Evolutionary conservation across 2,113 vertebrate species (phyloP).

Genomic region (Silurus asotus): DNA sequence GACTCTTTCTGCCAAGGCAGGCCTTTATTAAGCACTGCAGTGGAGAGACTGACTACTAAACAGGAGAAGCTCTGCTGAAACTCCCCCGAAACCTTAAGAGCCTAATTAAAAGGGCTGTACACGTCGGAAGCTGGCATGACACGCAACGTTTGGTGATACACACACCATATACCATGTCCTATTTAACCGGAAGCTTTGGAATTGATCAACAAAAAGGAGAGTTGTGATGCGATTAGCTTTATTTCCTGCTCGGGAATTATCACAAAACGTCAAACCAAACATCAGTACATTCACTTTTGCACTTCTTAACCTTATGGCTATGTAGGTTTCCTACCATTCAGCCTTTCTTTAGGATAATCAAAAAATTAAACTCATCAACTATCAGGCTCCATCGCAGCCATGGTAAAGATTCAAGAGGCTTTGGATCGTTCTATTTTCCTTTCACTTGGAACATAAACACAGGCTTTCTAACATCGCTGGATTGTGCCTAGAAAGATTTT

Average conservation of each 20-base stretch:
- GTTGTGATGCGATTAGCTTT: neutral
- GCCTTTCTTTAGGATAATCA: neutral
- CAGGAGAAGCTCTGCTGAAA: conserved; percentile 54
- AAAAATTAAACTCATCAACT: neutral
- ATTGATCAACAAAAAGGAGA: neutral
- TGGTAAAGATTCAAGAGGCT: too few relatives aligned
- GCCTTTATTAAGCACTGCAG: conserved; percentile 57
- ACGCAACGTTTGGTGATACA: conserved; percentile 13
- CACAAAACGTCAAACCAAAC: neutral
- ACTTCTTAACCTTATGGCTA: neutral
- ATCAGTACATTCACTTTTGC: neutral
- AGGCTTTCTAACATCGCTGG: too few relatives aligned
- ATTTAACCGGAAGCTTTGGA: neutral
- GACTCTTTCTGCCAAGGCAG: conserved; percentile 66
- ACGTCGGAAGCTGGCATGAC: conserved; percentile 4
- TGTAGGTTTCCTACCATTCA: too few relatives aligned
- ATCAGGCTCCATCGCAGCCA: neutral
- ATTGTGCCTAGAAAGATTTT: too few relatives aligned
- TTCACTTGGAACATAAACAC: too few relatives aligned
- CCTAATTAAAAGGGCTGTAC: conserved; percentile 26
- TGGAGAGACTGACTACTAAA: conserved; percentile 60
- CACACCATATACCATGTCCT: neutral
- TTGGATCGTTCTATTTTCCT: too few relatives aligned
- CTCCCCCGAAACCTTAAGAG: conserved; percentile 22
- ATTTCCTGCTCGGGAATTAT: neutral